Evolutionary conservation across 2,797 vertebrate genomes (phyloP).

Genomic region (Micropoecilia bifurca): DNA sequence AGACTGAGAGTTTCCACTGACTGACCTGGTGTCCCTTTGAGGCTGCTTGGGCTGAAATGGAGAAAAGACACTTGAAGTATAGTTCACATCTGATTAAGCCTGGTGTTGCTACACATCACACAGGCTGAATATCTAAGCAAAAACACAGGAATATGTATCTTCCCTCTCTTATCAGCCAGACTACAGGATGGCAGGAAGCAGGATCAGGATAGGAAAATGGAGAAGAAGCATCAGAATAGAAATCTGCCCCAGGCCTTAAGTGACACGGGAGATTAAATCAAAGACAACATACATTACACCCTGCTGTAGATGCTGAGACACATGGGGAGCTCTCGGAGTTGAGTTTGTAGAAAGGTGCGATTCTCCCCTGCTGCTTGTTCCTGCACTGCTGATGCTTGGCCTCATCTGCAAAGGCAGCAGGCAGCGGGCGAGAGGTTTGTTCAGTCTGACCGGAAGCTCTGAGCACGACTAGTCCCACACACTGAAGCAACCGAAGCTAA

Average conservation of each 20-base stretch:
- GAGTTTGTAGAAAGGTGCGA: slow-evolving; percentile 61
- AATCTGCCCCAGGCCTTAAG: slow-evolving; percentile 36
- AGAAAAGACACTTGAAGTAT: background rate
- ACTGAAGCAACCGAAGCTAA: slow-evolving; percentile 9
- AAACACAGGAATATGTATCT: slow-evolving; percentile 17
- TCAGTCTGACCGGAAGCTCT: slow-evolving; percentile 51
- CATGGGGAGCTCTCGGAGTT: slow-evolving; percentile 34
- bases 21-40: background rate
- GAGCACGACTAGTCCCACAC: slow-evolving; percentile 34
- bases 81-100: background rate
- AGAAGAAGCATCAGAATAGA: slow-evolving; percentile 48
- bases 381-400: slow-evolving; percentile 53
- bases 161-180: slow-evolving; percentile 29
- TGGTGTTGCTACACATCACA: slow-evolving; percentile 18
- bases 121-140: slow-evolving; percentile 37
- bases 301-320: slow-evolving; percentile 57
- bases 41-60: background rate
- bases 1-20: background rate
- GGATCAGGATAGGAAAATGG: slow-evolving; percentile 33
- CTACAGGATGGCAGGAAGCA: slow-evolving; percentile 41
- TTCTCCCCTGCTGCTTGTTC: slow-evolving; percentile 45
- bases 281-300: slow-evolving; percentile 59
- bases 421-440: slow-evolving; percentile 55
- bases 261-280: slow-evolving; percentile 68
- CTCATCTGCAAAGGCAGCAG: slow-evolving; percentile 69